phyloP scores from a whole-genome alignment of 2,113 vertebrate genomes.

The Aegotheles bennettii region DNA sequence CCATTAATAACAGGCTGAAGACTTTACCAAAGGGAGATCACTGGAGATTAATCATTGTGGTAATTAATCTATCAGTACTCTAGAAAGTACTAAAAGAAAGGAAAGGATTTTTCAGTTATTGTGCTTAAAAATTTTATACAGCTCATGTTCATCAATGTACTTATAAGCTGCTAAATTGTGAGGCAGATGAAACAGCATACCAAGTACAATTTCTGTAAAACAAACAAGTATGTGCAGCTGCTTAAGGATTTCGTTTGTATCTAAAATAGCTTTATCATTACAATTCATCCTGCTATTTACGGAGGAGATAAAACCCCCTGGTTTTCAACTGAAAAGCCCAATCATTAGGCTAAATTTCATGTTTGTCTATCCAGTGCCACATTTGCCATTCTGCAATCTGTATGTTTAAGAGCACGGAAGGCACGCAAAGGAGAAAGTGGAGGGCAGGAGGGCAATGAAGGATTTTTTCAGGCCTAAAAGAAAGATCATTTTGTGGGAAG shows the following conservation, averaged over 20 bases:
- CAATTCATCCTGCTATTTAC: neutral
- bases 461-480: neutral
- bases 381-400: neutral
- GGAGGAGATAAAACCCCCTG: neutral
- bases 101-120: neutral
- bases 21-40: neutral
- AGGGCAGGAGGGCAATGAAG: neutral
- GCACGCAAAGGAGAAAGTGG: rapidly evolving
- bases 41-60: neutral
- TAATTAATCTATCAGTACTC: neutral
- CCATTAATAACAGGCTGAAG: neutral
- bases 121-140: neutral
- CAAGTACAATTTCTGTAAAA: neutral
- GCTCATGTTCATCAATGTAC: neutral
- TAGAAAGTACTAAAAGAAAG: neutral
- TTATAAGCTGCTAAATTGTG: neutral
- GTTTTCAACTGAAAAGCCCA: neutral
- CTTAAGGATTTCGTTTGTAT: neutral
- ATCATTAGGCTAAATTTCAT: neutral
- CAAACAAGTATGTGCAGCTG: neutral
- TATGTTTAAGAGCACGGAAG: neutral
- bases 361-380: neutral
- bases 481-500: neutral
- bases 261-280: neutral
- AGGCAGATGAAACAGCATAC: neutral